phyloP scores from a whole-genome alignment of 1,140 invertebrate species.

The Anastrepha obliqua region DNA sequence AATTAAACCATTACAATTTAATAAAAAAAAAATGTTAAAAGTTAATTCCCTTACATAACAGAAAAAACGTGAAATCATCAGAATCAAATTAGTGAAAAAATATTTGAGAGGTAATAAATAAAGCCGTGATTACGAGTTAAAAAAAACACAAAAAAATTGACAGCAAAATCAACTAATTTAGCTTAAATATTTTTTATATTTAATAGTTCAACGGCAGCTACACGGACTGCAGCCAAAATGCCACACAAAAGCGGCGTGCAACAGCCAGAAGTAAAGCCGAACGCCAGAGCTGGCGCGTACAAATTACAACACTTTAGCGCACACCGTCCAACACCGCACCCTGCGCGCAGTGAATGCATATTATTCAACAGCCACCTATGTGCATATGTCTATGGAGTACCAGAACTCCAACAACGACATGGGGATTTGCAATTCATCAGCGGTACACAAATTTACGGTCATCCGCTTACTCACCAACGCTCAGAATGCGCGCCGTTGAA shows the following conservation, averaged over 20 bases:
- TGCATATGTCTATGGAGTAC: background rate
- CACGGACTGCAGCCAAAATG: background rate
- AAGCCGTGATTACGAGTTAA: background rate
- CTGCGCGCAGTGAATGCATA: background rate
- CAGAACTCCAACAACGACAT: background rate
- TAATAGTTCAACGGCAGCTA: background rate
- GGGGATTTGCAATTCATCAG: background rate
- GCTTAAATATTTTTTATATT: conserved; percentile 5
- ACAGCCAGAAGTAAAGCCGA: background rate
- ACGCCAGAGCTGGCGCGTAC: background rate
- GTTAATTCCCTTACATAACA: too few species aligned
- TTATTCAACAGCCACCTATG: background rate
- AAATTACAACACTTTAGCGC: conserved; percentile 46
- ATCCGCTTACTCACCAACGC: conserved; percentile 31
- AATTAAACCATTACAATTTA: too few species aligned
- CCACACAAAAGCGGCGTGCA: conserved; percentile 5
- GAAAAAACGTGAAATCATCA: too few species aligned
- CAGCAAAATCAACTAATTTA: background rate
- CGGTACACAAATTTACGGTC: background rate
- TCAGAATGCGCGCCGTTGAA: background rate
- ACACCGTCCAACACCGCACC: conserved; percentile 15
- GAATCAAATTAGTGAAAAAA: background rate
- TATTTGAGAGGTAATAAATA: background rate
- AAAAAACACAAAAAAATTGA: background rate
- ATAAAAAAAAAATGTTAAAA: too few species aligned